A percentile compares a stretch with the other conserved stretches of the same genome.
Conservation (phyloP, 2,113 vertebrate species). For the Cynopterus brachyotis region DNA sequence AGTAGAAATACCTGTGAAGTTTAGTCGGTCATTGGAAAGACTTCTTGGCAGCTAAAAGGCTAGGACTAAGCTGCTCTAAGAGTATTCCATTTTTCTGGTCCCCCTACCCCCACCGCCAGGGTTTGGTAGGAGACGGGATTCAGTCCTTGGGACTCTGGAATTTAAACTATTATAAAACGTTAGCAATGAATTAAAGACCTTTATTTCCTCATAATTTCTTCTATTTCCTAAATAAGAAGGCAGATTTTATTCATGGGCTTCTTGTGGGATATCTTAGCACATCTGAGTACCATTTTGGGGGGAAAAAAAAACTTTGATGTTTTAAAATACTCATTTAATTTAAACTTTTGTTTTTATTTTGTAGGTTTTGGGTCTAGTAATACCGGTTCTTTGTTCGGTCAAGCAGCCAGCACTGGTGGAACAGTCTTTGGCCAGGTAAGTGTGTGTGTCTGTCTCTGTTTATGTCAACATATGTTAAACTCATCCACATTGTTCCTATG, state of each 20-base stretch:
- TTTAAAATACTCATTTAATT: background rate
- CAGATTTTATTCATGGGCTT: background rate
- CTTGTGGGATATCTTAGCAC: background rate
- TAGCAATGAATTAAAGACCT: background rate
- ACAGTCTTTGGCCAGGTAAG: constrained; percentile 94
- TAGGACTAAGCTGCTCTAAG: background rate
- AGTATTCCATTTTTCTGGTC: background rate
- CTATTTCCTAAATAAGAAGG: background rate
- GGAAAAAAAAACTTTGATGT: background rate
- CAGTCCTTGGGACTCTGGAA: background rate
- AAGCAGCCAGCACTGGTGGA: constrained; percentile 84
- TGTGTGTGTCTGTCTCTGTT: rapidly evolving
- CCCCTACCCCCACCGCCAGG: too few relatives aligned
- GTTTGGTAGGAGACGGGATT: background rate
- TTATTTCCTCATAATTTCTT: background rate
- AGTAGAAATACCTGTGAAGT: background rate
- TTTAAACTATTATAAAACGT: background rate
- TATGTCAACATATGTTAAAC: rapidly evolving
- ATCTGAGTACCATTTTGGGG: background rate
- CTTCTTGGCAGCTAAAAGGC: background rate
- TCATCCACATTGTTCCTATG: rapidly evolving
- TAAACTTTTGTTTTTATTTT: constrained; percentile 54
- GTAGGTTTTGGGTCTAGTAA: constrained; percentile 88
- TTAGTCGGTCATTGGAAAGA: background rate
- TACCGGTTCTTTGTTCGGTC: constrained; percentile 90